phyloP scores from a whole-genome alignment of 2,888 invertebrate genomes.

The Dione vanillae region DNA sequence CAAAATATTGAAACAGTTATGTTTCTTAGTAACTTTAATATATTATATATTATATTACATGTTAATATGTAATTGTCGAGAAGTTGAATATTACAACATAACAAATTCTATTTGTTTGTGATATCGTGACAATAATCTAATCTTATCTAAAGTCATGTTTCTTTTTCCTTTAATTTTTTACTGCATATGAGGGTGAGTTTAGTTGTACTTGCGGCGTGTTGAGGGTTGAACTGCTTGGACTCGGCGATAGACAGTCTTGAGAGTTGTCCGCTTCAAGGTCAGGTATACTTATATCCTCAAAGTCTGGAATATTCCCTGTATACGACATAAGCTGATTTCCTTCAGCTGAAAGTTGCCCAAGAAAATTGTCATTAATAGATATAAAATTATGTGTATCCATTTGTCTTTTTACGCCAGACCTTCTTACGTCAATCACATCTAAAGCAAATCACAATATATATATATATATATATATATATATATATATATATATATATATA shows the following conservation, averaged over 20 bases:
- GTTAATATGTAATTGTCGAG: neutral
- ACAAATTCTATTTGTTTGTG: neutral
- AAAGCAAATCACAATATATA: neutral
- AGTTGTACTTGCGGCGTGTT: conserved; percentile 74
- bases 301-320: conserved; percentile 83
- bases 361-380: conserved; percentile 46
- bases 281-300: conserved; percentile 78
- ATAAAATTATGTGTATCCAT: neutral
- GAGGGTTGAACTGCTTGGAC: conserved; percentile 62
- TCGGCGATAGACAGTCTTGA: conserved; percentile 61
- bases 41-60: neutral
- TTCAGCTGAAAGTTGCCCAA: conserved; percentile 77
- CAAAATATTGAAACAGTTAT: too few relatives aligned
- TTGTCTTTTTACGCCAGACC: neutral
- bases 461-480: too few relatives aligned
- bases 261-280: conserved; percentile 71
- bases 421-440: neutral
- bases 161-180: conserved; percentile 60
- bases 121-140: neutral
- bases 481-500: neutral
- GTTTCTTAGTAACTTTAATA: too few relatives aligned
- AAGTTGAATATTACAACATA: neutral
- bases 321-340: conserved; percentile 83
- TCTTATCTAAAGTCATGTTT: neutral
- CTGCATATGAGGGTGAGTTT: conserved; percentile 65